Evolutionary conservation across 2,113 vertebrate species (phyloP), one percentile per base, ranked within the genome.

Genomic region (Peromyscus californicus): DNA sequence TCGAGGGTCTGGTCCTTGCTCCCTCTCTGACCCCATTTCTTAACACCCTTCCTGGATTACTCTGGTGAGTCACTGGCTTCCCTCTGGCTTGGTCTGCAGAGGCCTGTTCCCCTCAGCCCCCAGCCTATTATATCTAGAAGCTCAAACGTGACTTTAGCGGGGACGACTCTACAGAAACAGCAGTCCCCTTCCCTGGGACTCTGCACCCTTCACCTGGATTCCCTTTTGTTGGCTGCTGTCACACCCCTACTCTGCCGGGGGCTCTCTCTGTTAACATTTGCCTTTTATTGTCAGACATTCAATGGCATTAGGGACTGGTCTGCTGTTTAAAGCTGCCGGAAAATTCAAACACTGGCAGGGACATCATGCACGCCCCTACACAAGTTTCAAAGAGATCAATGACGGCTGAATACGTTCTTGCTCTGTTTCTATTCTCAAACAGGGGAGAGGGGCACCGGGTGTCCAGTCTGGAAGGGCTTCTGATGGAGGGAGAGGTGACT

Each of bases 1-100:
- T 57, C 78, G 19, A 2, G 39, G 42, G 17, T 65, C 83, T 85
- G 36, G 22, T 22, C 29, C 19, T 6, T 87, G 61, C 63, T 70
- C 31, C 51, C 7, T 79, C 61, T 94, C 72, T 93, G 83, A 82
- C 29, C 42, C 91, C 78, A 92, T 80, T 95, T 95, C 82, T 74
- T 59, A 24, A 5, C 0, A 0, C 39, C 63, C 26, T 90, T 31
- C 36, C 74, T 72, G 83, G 63, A 15, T 87, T 19, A 16, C 12
- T 12, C 63, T 67, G 48, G 3, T 74, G 24, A 57, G n/a, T 36
- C 42, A 16, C 0, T 29, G 36, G 13, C 33, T 84, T 79, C 69
- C 69, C 39, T 57, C 45, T 67, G 26, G 5, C 36, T 48, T 13
- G 36, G 24, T 19, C 74, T 16, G 1, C 4, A 21, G n/a, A 48